Conservation (phyloP, 2,113 vertebrate species). For the Romanogobio albipinnatus region DNA sequence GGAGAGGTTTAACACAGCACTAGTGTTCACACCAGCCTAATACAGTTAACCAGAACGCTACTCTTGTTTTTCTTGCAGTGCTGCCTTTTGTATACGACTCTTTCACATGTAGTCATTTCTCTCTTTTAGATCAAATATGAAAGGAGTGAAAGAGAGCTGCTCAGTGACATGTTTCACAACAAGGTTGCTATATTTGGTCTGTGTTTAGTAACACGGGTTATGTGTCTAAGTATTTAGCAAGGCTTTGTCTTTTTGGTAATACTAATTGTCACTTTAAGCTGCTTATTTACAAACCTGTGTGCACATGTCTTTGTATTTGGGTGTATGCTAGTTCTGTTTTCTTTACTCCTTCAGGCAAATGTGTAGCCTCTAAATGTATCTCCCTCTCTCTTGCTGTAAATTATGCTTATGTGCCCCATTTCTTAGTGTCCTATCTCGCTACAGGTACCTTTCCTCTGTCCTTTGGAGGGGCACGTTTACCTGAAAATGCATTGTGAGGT, state of each 20-base stretch:
- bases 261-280: not conserved
- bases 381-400: not conserved
- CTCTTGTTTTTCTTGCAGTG: constrained; percentile 27
- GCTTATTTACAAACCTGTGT: not conserved
- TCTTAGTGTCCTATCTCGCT: not conserved
- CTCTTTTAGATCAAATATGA: constrained; percentile 87
- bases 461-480: constrained; percentile 92
- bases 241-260: not conserved
- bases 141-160: constrained; percentile 81
- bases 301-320: not conserved
- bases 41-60: not conserved
- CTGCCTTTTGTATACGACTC: constrained; percentile 8
- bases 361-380: not conserved
- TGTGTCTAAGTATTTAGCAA: constrained; percentile 13
- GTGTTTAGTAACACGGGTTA: constrained; percentile 51
- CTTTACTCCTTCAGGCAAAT: not conserved
- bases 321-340: not conserved
- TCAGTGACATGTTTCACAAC: constrained; percentile 87
- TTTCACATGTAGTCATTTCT: constrained; percentile 60
- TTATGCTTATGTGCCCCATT: not conserved
- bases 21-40: constrained; percentile 6
- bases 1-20: constrained; percentile 9
- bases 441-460: constrained; percentile 91
- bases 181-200: constrained; percentile 80
- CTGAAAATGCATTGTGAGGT: constrained; percentile 93